These are phyloP conservation scores for Pedetes capensis DNA, from an alignment of 2,113 vertebrate genomes.

Conservation along the genomic window DNA sequence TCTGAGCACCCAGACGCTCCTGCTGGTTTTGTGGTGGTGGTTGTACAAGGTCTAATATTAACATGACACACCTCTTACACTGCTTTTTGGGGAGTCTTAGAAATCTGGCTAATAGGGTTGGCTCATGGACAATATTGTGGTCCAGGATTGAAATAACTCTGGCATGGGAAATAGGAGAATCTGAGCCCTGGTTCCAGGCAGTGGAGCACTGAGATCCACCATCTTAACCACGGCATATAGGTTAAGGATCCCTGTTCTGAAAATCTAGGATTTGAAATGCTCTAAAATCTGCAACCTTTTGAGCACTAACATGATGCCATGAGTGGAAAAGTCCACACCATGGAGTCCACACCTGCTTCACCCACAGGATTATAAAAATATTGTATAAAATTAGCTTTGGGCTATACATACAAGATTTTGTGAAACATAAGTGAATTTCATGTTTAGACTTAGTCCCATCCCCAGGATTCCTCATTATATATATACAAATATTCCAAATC, in stretches of 20 bases:
- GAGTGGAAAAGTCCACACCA: not conserved
- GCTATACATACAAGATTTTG: not conserved
- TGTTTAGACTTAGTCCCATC: not conserved
- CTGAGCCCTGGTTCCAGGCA: not conserved
- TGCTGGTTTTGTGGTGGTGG: not conserved
- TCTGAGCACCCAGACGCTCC: not conserved
- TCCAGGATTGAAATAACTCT: not conserved
- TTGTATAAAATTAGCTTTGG: not conserved
- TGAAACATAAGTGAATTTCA: not conserved
- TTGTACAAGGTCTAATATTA: not conserved
- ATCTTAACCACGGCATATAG: not conserved
- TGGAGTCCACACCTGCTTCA: not conserved
- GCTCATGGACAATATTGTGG: not conserved
- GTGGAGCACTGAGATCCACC: not conserved
- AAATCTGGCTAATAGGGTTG: not conserved
- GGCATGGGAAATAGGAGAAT: not conserved
- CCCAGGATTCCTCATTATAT: not conserved
- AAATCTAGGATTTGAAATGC: not conserved
- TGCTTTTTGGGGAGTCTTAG: not conserved
- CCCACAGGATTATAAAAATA: not conserved
- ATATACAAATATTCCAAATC: not conserved
- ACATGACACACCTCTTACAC: not conserved
- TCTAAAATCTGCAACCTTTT: not conserved
- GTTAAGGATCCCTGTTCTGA: not conserved
- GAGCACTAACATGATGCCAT: not conserved